Evolutionary conservation across 2,797 vertebrate genomes (phyloP).

Genomic region (Alauda arvensis): DNA sequence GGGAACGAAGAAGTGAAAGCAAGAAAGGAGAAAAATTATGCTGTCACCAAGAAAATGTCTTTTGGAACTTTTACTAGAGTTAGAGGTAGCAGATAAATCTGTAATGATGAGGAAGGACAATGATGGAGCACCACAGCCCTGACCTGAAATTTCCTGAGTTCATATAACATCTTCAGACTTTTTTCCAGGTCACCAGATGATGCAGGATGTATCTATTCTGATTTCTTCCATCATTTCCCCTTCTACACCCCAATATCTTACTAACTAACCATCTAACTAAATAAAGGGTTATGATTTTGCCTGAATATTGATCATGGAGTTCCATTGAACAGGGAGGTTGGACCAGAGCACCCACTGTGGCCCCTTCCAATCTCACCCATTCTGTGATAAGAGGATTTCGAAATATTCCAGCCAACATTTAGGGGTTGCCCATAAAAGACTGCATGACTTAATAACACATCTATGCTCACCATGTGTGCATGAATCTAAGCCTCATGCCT

Average conservation of each 20-base stretch:
- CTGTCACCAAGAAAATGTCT: neutral
- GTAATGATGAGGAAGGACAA: neutral
- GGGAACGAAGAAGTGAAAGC: neutral
- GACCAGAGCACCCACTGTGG: neutral
- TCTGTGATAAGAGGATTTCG: neutral
- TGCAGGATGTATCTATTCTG: neutral
- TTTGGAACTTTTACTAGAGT: neutral
- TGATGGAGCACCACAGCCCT: neutral
- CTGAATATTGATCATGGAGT: neutral
- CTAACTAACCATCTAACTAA: neutral
- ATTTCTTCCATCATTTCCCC: neutral
- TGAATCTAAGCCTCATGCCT: neutral
- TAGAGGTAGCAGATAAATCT: neutral
- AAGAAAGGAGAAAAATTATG: neutral
- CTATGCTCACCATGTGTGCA: neutral
- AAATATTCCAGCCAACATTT: neutral
- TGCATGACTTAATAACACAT: neutral
- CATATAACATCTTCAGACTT: neutral
- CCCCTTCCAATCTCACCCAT: neutral
- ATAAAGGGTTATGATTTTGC: neutral
- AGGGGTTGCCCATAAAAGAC: neutral
- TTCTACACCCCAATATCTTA: neutral
- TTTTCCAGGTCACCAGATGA: neutral
- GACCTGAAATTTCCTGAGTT: neutral
- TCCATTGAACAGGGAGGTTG: neutral